Evolutionary conservation across 2,113 vertebrate species (phyloP), one percentile per base, ranked within the genome.

Genomic region (Vimba vimba): DNA sequence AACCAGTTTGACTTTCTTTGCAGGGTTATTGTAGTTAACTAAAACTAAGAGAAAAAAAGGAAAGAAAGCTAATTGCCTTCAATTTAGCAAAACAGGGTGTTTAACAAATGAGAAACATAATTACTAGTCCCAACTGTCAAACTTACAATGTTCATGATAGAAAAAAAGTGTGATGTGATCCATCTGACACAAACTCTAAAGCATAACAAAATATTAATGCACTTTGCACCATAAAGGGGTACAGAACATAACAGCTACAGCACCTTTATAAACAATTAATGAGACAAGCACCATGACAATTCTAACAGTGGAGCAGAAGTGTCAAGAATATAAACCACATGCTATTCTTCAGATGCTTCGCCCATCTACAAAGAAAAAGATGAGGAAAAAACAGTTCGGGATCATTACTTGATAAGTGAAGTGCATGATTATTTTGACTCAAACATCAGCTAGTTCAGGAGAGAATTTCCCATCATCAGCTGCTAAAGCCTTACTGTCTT

Each of bases 341-440:
- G 84, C 50, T 71, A 27, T 81, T 50, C 75, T 69, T 55, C n/a
- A 64, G 73, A 69, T 30, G 23, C 43, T 57, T 50, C 21, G 11
- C 50, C 62, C 50, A 45, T 55, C 25, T 4, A 79, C 43, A 83
- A 27, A 43, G 39, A 75, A 69, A 50, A 69, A 55, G n/a, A 83
- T 52, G 30, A 21, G 27, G 13, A 15, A 11, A 10, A 75, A 64
- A 84, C 17, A 11, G 25, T 82, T 43, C 23, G 39, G 81, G 68
- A 60, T 81, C 81, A 80, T 86, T 77, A 84, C 75, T 43, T 43
- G 39, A 73, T 21, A 77, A 84, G 12, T 84, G 85, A 83, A n/a
- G 30, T 79, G 85, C 50, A 13, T 85, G 60, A 83, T 85, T 75
- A 59, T n/a, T 69, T 39, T 36, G 76, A 81, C 36, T 74, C 25